phyloP scores from a whole-genome alignment of 2,888 invertebrate species.

The Ctenicera cuprea region DNA sequence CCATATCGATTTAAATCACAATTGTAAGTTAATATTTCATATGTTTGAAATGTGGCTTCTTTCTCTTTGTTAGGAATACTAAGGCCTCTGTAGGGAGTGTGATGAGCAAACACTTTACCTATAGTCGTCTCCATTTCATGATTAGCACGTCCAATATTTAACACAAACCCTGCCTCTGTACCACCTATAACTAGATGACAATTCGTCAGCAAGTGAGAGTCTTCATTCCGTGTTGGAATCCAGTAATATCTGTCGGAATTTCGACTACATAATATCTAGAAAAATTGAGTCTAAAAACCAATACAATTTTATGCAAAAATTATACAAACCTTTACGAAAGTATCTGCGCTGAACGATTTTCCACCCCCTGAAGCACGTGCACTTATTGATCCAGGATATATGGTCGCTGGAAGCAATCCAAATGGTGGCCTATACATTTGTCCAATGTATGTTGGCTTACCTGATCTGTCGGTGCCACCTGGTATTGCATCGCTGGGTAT shows the following conservation, averaged over 20 bases:
- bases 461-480: slow-evolving; percentile 40
- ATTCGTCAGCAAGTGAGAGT: slow-evolving; percentile 33
- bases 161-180: slow-evolving; percentile 36
- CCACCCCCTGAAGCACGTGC: slow-evolving; percentile 10
- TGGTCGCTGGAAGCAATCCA: slow-evolving; percentile 43
- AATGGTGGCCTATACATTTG: slow-evolving; percentile 32
- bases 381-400: slow-evolving; percentile 26
- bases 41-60: slow-evolving; percentile 35
- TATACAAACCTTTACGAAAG: slow-evolving; percentile 33
- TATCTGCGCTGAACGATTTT: slow-evolving; percentile 22
- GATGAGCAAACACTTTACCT: slow-evolving; percentile 44
- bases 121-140: slow-evolving; percentile 33
- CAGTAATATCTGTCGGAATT: slow-evolving; percentile 38
- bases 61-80: slow-evolving; percentile 33
- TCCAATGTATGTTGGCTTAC: slow-evolving; percentile 41
- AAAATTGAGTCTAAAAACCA: not conserved
- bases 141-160: slow-evolving; percentile 46
- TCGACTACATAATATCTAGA: slow-evolving; percentile 46
- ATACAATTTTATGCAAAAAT: not conserved
- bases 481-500: slow-evolving; percentile 49
- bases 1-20: not conserved
- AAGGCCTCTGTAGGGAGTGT: slow-evolving; percentile 34
- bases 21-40: slow-evolving; percentile 39
- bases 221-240: slow-evolving; percentile 39
- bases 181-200: slow-evolving; percentile 47